Conservation (phyloP, 1,140 invertebrate species). For the Euwallacea fornicatus region DNA sequence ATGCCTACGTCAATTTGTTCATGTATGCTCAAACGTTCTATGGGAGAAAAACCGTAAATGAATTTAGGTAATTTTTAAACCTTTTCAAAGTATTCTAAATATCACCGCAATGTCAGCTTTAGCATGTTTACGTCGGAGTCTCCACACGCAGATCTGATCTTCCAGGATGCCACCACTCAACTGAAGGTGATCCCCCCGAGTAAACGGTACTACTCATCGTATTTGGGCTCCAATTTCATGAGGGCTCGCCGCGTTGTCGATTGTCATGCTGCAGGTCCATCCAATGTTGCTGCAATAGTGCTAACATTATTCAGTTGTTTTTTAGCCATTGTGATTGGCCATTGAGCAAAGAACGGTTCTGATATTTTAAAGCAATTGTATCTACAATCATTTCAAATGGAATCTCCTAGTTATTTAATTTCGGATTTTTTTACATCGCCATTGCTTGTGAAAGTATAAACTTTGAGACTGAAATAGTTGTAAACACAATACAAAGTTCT, state of each 20-base stretch:
- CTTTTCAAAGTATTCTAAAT: constrained; percentile 7
- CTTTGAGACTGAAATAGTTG: no score
- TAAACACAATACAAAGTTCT: no score
- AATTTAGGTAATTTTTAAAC: constrained; percentile 67
- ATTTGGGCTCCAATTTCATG: constrained; percentile 76
- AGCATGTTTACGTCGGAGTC: constrained; percentile 85
- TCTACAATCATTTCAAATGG: no score
- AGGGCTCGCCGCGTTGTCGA: constrained; percentile 75
- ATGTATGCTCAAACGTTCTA: constrained; percentile 90
- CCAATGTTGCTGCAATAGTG: not conserved
- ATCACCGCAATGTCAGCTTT: constrained; percentile 60
- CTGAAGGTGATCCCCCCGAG: constrained; percentile 68
- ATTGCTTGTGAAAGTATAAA: no score
- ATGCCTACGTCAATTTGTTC: constrained; percentile 84
- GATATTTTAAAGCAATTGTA: no score
- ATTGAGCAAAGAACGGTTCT: no score
- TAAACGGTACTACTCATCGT: constrained; percentile 66
- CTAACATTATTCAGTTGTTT: constrained; percentile 8
- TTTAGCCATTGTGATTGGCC: not conserved
- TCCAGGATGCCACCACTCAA: constrained; percentile 88
- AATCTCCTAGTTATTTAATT: no score
- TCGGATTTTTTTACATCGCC: no score
- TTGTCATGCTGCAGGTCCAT: constrained; percentile 62
- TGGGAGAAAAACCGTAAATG: constrained; percentile 79
- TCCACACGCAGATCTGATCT: constrained; percentile 85